Evolutionary conservation across 2,113 vertebrate genomes (phyloP), one percentile per base, ranked within the genome.

Genomic region (Sinosuthora webbiana): DNA sequence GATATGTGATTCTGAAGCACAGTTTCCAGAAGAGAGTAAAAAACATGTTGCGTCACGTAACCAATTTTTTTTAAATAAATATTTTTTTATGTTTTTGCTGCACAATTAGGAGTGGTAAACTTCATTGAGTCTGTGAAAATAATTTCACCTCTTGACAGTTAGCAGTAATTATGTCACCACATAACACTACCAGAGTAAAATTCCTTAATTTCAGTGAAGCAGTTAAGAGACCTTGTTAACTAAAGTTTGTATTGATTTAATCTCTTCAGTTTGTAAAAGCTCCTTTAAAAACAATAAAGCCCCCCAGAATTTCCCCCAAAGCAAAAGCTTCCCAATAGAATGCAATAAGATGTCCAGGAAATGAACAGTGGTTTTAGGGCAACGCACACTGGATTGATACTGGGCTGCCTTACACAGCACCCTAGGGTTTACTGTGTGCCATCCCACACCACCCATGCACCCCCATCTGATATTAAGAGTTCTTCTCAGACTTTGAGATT

Each of bases 141-240:
- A 93, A 89, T 94, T 93, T 84, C 85, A 91, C 94, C 11, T n/a
- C 74, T 62, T 90, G 55, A 63, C 91, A 95, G 81, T 94, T 94
- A 93, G 95, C 83, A 96, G 98, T 98, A 97, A 97, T 97, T 97
- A 95, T 57, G 60, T 96, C 94, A 94, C 86, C 83, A 75, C 90
- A 33, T 83, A 93, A 94, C 95, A 94, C 95, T 97, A 94, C 83
- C 89, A 90, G 87, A 85, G 37, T 93, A 95, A 95, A 97, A 92
- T 89, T 41, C 57, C 41, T 71, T 63, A 57, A 64, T 94, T 95
- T 89, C 87, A 96, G 62, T 96, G 90, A 91, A 94, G 83, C 87
- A 95, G 91, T 89, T 73, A 68, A 79, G 47, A 86, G 79, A 89
- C 56, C 76, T 80, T 89, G 80, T 96, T 89, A 81, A 82, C 79